phyloP scores from a whole-genome alignment of 2,888 invertebrate species.

The Meloe dianella region DNA sequence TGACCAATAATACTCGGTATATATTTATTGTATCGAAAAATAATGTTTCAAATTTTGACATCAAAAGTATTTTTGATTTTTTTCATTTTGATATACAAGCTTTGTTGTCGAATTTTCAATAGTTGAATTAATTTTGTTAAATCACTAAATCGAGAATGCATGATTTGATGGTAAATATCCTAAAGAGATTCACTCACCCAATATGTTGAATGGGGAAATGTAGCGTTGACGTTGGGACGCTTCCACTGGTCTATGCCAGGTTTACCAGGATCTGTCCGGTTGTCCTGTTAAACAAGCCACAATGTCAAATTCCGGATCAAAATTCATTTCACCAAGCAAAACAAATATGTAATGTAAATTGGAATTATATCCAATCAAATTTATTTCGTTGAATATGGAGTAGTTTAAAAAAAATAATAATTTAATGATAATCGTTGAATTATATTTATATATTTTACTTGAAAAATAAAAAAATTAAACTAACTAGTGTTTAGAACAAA shows the following conservation, averaged over 20 bases:
- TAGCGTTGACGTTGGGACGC: slow-evolving; percentile 1
- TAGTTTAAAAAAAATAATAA: background rate
- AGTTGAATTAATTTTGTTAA: slow-evolving; percentile 5
- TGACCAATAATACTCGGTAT: background rate
- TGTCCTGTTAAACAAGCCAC: slow-evolving; percentile 45
- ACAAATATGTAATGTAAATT: slow-evolving; percentile 1
- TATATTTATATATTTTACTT: background rate
- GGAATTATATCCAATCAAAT: background rate
- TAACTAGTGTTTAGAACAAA: background rate
- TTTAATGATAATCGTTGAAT: background rate
- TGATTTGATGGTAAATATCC: slow-evolving; percentile 16
- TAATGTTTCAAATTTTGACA: background rate
- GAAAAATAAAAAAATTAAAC: background rate
- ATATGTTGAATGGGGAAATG: slow-evolving; percentile 23
- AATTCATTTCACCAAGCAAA: slow-evolving; percentile 6
- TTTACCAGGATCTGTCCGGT: slow-evolving; percentile 25
- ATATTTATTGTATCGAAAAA: background rate
- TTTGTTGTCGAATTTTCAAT: background rate
- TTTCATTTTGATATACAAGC: background rate
- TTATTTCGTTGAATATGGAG: background rate
- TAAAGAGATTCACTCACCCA: slow-evolving; percentile 41
- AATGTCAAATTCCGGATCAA: slow-evolving; percentile 32
- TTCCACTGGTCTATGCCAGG: slow-evolving; percentile 35
- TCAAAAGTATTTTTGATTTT: background rate
- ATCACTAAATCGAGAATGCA: background rate